These are phyloP conservation scores for Lycophotia porphyrea DNA, from an alignment of 2,888 invertebrate species.

Conservation along the genomic window DNA sequence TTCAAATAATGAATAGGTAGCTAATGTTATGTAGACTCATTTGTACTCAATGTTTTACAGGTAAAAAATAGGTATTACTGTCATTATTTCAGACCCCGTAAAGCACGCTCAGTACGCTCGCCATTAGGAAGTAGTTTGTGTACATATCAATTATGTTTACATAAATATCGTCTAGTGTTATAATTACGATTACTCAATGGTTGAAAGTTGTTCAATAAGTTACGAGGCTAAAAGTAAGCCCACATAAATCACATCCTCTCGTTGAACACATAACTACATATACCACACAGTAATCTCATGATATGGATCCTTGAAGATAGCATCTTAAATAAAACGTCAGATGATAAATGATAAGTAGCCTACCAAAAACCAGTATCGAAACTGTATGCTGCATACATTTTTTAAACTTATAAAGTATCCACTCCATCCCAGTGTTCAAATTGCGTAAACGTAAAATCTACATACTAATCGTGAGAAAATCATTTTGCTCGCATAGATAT, in stretches of 20 bases:
- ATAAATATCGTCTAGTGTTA: slow-evolving; percentile 49
- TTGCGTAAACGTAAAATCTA: slow-evolving; percentile 54
- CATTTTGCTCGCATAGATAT: slow-evolving; percentile 24
- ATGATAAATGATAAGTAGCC: slow-evolving; percentile 62
- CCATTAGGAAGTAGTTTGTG: slow-evolving; percentile 38
- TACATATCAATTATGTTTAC: slow-evolving; percentile 47
- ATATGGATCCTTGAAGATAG: slow-evolving; percentile 76
- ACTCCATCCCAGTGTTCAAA: slow-evolving; percentile 16
- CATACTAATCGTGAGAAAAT: slow-evolving; percentile 52
- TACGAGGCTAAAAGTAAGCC: slow-evolving; percentile 42
- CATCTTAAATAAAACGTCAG: slow-evolving; percentile 69
- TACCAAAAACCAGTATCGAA: slow-evolving; percentile 52
- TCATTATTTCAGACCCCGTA: slow-evolving; percentile 30
- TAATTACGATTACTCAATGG: slow-evolving; percentile 60
- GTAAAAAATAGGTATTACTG: slow-evolving; percentile 20
- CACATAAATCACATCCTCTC: slow-evolving; percentile 69
- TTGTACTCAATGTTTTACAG: background rate
- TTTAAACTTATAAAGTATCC: slow-evolving; percentile 34
- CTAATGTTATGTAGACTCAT: slow-evolving; percentile 1
- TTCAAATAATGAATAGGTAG: slow-evolving; percentile 3
- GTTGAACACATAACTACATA: slow-evolving; percentile 62
- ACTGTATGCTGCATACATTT: background rate
- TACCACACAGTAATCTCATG: slow-evolving; percentile 68
- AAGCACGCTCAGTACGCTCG: background rate
- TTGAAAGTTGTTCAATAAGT: slow-evolving; percentile 60